Evolutionary conservation across 2,888 invertebrate genomes (phyloP).

Genomic region (Disparrhopalites patrizii): DNA sequence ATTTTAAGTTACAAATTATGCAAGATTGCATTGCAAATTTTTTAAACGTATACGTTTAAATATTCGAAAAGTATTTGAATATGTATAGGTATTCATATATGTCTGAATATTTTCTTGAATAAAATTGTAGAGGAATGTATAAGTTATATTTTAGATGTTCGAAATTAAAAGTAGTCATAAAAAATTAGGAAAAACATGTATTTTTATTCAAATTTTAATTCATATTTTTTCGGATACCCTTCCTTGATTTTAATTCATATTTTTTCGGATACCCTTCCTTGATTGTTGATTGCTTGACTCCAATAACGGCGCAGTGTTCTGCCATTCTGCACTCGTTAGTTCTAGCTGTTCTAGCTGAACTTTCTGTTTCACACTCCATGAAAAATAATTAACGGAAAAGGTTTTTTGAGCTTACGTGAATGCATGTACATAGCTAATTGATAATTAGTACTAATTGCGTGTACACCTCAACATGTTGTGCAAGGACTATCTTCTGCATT

Average conservation of each 20-base stretch:
- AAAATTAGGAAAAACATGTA: too few species aligned
- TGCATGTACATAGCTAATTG: constrained; percentile 4
- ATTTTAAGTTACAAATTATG: too few species aligned
- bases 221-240: not conserved
- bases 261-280: constrained; percentile 28
- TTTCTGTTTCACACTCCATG: constrained; percentile 26
- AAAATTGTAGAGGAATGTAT: too few species aligned
- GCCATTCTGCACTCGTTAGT: constrained; percentile 12
- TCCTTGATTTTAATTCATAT: not conserved
- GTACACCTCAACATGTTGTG: too few species aligned
- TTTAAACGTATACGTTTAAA: too few species aligned
- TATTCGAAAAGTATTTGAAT: too few species aligned
- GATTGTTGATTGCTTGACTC: constrained; percentile 42
- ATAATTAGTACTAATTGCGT: too few species aligned
- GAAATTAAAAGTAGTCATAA: not conserved
- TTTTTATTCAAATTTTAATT: too few species aligned
- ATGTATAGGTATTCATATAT: too few species aligned
- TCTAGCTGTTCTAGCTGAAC: constrained; percentile 20
- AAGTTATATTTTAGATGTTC: not conserved
- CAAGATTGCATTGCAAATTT: too few species aligned
- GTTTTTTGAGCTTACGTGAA: constrained; percentile 12
- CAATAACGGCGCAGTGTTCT: constrained; percentile 26
- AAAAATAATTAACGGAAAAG: constrained; percentile 18
- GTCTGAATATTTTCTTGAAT: too few species aligned
- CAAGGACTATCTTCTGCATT: too few species aligned